Base-by-base conservation (phyloP, 2,113 vertebrate genomes). In the Glaucomys volans region DNA sequence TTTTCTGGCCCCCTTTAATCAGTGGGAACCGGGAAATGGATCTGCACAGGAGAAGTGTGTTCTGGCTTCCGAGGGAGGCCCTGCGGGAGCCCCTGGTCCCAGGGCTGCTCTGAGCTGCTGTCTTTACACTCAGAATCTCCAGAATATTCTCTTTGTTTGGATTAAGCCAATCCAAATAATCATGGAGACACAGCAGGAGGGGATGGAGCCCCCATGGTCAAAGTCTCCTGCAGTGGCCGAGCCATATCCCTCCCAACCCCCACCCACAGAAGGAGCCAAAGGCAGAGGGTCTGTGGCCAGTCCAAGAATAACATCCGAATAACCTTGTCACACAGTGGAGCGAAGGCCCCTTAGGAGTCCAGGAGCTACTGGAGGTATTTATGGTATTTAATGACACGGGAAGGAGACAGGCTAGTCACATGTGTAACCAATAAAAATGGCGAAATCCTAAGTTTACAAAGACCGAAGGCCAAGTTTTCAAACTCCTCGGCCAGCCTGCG, bases 1-100 rank as follows among this genome's bases (percentile, higher is more conserved):
- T 83, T 95, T 95, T 81, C 91, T 66, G 47, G 66, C 13, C 64
- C 52, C 95, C 96, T 98, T 94, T 96, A 54, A 97, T 98, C 96
- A 94, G 93, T 22, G 44, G n/a, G 5, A 50, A 50, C 12, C 18
- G 52, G 97, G 96, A 69, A 90, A 59, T 22, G 62, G 66, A 26
- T 1, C 54, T 2, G 4, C 8, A 0, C 18, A 37, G 80, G 13
- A 37, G 42, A 62, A n/a, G 74, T 37, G 74, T 35, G 83, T 47
- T 80, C 94, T 83, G 69, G 74, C 71, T 90, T 62, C 6, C 7
- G 44, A 47, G 30, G 30, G 30, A 12, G 52, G 42, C 8, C 24
- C 18, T 5, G 1, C 0, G 8, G 8, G 47, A 44, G 80, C 62
- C 50, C 82, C 37, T 18, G 12, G 9, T 35, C 50, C 17, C 0